Conservation (phyloP, 2,113 vertebrate genomes). For the Eulacestoma nigropectus region DNA sequence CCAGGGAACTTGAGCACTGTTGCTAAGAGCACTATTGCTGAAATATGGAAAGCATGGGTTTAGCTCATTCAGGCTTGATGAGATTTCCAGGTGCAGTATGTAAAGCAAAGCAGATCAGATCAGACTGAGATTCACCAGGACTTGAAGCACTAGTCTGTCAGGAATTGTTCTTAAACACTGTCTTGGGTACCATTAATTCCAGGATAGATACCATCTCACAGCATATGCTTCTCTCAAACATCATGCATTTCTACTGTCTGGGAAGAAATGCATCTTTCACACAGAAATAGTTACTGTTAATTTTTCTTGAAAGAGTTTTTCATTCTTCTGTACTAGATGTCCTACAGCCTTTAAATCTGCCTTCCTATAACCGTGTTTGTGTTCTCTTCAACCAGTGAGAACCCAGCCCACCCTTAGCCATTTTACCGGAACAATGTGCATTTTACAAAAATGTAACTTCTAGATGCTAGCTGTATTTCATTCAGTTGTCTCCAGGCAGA, state of each 20-base stretch:
- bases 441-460: background rate
- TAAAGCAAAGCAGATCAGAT: background rate
- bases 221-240: background rate
- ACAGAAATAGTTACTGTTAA: background rate
- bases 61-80: background rate
- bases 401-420: background rate
- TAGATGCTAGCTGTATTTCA: background rate
- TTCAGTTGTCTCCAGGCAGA: background rate
- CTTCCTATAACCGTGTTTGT: background rate
- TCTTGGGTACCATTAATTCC: background rate
- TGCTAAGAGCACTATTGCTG: background rate
- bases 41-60: background rate
- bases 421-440: background rate
- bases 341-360: background rate
- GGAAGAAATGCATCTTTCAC: background rate
- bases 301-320: background rate
- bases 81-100: background rate
- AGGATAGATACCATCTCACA: background rate
- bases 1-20: background rate
- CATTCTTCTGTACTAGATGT: background rate
- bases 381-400: background rate
- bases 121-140: background rate
- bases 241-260: background rate
- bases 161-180: background rate
- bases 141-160: background rate